Base-by-base conservation (phyloP, 2,888 invertebrate genomes). In the Volucella inanis region DNA sequence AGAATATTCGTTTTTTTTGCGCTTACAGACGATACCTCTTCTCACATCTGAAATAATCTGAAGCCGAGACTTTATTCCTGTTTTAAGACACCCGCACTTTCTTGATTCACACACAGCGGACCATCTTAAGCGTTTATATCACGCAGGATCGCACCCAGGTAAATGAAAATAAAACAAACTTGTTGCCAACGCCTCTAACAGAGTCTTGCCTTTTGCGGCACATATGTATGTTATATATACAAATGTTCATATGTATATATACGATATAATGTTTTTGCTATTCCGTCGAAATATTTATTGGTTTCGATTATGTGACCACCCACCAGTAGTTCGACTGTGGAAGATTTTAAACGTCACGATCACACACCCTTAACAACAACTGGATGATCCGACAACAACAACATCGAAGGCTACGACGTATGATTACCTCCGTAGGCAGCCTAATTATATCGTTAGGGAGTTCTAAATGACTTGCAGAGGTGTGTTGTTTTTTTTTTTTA, bases 401-500 rank as follows among this genome's bases (percentile, higher is more conserved):
- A 68, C 15, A 43, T 41, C 12, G 39, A 59, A n/a, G 50, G 41
- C 74, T 70, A 62, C 62, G 43, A 55, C 64, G 54, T 67, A 62
- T 72, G 79, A 75, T 76, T 64, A 50, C 72, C 43, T 65, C 67
- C 80, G 81, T 84, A 81, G 81, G 81, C 85, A 85, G 81, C 76
- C 85, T 85, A 85, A 85, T 85, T 85, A 85, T 85, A 85, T 85
- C 85, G 85, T 85, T 85, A 85, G 77, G 68, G 68, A 77, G 77
- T 85, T 85, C 81, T 81, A 81, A 85, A 85, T 81, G 85, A 81
- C 85, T 85, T 49, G 65, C 45, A 55, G 79, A 80, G 84, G 84
- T 71, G 80, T 55, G 72, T 76, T 76, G 41, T 55, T 62, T 22
- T 22, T 49, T 64, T 57, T 64, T 68, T 43, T 38, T 72, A 15